Evolutionary conservation across 2,797 vertebrate species (phyloP).

Genomic region (Eidolon dupreanum): DNA sequence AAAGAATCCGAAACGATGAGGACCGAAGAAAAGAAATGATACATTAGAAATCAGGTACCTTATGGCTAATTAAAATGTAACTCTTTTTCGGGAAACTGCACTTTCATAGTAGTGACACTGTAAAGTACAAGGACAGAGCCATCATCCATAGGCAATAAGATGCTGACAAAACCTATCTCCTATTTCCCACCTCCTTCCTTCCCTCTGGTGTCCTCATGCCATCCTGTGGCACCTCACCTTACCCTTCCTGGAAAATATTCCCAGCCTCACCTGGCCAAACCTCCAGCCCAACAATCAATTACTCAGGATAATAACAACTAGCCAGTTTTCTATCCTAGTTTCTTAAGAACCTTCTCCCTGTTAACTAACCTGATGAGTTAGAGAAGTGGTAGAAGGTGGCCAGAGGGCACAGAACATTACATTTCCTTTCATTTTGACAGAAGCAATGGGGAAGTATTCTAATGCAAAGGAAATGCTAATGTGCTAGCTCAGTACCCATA

Average conservation of each 20-base stretch:
- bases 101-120: slow-evolving; percentile 31
- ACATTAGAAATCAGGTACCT: slow-evolving; percentile 33
- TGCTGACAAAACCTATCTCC: slow-evolving; percentile 30
- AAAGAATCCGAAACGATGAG: slow-evolving; percentile 21
- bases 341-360: neutral
- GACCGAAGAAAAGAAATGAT: neutral
- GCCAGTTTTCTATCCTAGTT: neutral
- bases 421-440: neutral
- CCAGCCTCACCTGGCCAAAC: neutral
- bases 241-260: neutral
- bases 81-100: neutral
- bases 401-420: neutral
- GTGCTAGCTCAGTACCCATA: neutral
- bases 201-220: neutral
- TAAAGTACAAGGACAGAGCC: slow-evolving; percentile 11
- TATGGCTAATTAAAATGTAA: slow-evolving; percentile 73
- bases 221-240: neutral
- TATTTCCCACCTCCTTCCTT: neutral
- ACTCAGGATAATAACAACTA: neutral
- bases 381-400: neutral
- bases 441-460: neutral
- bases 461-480: neutral
- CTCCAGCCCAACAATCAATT: neutral
- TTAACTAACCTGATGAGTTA: neutral
- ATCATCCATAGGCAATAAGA: slow-evolving; percentile 29